These are phyloP conservation scores for Microvelia longipes DNA, from an alignment of 1,140 invertebrate species.

Conservation along the genomic window DNA sequence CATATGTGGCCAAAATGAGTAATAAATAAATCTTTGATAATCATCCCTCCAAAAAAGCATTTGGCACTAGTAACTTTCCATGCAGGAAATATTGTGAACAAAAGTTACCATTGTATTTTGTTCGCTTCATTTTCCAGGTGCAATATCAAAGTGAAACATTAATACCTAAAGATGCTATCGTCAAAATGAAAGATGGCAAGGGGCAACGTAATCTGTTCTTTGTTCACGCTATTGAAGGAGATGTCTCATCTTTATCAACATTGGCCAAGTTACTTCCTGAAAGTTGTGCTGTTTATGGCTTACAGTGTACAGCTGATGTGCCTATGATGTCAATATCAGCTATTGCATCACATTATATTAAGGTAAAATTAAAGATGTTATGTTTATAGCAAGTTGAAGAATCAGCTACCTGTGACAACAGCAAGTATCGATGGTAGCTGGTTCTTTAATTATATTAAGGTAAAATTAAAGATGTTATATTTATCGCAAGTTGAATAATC, in stretches of 20 bases:
- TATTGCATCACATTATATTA: constrained; percentile 64
- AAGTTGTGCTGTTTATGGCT: constrained; percentile 56
- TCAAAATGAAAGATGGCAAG: constrained; percentile 38
- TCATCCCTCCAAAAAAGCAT: too few species aligned
- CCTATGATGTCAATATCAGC: constrained; percentile 54
- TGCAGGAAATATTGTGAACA: too few species aligned
- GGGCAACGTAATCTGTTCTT: constrained; percentile 45
- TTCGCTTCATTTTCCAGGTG: constrained; percentile 12
- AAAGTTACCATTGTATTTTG: too few species aligned
- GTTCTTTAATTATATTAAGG: constrained; percentile 62
- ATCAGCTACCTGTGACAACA: too few species aligned
- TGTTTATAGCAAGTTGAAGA: too few species aligned
- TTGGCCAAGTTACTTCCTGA: constrained; percentile 51
- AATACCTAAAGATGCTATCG: constrained; percentile 46
- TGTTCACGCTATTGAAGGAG: constrained; percentile 86
- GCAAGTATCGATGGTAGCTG: constrained; percentile 48
- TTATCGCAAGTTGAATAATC: too few species aligned
- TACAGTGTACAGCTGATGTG: constrained; percentile 68
- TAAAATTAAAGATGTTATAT: too few species aligned
- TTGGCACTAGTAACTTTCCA: too few species aligned
- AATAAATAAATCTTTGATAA: too few species aligned
- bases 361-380: too few species aligned
- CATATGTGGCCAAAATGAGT: too few species aligned
- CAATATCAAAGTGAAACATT: constrained; percentile 33
- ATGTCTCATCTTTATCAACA: constrained; percentile 47